phyloP scores from a whole-genome alignment of 30 jellyfish, hydroid and myxozoan genomes.

The Aurelia sp. region DNA sequence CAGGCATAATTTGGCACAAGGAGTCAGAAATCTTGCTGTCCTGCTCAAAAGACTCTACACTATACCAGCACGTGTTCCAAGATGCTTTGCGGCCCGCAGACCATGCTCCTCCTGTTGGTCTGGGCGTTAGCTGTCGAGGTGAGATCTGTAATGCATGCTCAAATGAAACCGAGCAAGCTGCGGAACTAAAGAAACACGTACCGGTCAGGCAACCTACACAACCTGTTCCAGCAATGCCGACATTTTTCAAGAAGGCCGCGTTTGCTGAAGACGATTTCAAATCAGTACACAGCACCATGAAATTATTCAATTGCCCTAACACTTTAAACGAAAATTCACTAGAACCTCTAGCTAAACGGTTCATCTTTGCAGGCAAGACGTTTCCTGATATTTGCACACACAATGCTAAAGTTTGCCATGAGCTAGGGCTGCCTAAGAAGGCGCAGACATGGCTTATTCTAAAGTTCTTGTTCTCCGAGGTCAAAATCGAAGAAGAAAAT shows the following conservation, averaged over 20 bases:
- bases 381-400: slow-evolving; percentile 56
- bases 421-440: slow-evolving; percentile 60
- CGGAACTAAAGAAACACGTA: slow-evolving; percentile 21
- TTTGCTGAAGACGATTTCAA: slow-evolving; percentile 79
- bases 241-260: slow-evolving; percentile 63
- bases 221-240: slow-evolving; percentile 63
- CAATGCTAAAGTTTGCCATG: slow-evolving; percentile 72
- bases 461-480: slow-evolving; percentile 48
- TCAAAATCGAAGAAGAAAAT: slow-evolving; percentile 13
- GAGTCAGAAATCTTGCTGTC: slow-evolving; percentile 88
- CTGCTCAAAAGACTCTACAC: slow-evolving; percentile 84
- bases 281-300: slow-evolving; percentile 78
- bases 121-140: slow-evolving; percentile 91
- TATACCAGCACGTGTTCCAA: slow-evolving; percentile 83
- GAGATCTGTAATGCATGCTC: slow-evolving; percentile 83
- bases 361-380: slow-evolving; percentile 43
- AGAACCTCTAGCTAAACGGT: slow-evolving; percentile 35
- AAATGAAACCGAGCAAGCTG: slow-evolving; percentile 40
- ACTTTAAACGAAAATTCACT: slow-evolving; percentile 36
- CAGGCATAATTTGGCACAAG: slow-evolving; percentile 95
- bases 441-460: slow-evolving; percentile 90
- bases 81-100: slow-evolving; percentile 96
- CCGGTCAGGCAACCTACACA: slow-evolving; percentile 28
- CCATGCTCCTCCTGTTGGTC: slow-evolving; percentile 97
- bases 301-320: slow-evolving; percentile 34